Conservation (phyloP, 2,113 vertebrate species). For the Corynorhinus townsendii region DNA sequence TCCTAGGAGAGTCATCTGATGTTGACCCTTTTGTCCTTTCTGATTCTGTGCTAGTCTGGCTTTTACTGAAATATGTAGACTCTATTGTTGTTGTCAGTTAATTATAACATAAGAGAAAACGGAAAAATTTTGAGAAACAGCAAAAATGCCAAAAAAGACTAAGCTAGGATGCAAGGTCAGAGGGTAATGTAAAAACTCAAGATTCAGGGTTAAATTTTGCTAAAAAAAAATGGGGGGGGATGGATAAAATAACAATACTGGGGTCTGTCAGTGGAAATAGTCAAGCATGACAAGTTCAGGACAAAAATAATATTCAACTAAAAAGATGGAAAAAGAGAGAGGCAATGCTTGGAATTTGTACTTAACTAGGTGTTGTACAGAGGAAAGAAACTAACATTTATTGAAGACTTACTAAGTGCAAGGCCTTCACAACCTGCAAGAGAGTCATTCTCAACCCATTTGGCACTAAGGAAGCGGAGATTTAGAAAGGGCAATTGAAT, state of each 20-base stretch:
- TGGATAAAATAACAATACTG: neutral
- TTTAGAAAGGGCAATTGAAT: neutral
- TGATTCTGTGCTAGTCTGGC: neutral
- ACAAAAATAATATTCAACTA: neutral
- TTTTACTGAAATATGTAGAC: neutral
- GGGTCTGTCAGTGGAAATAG: neutral
- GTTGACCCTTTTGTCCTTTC: neutral
- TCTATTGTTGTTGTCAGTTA: neutral
- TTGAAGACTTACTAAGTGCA: neutral
- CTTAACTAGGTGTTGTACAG: neutral
- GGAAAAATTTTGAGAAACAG: constrained; percentile 30
- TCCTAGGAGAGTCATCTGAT: neutral
- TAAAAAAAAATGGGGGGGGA: neutral
- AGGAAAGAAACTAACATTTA: neutral
- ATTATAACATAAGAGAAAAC: neutral
- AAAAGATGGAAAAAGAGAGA: neutral
- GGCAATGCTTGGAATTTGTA: neutral
- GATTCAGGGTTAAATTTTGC: neutral
- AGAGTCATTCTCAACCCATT: neutral
- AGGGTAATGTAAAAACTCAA: neutral
- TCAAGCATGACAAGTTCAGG: neutral
- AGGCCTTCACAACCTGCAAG: neutral
- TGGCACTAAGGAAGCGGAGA: neutral
- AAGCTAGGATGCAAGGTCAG: neutral
- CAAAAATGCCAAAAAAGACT: neutral